Evolutionary conservation across 2,113 vertebrate species (phyloP), one percentile per base, ranked within the genome.

Genomic region (Herpetotheres cachinnans): DNA sequence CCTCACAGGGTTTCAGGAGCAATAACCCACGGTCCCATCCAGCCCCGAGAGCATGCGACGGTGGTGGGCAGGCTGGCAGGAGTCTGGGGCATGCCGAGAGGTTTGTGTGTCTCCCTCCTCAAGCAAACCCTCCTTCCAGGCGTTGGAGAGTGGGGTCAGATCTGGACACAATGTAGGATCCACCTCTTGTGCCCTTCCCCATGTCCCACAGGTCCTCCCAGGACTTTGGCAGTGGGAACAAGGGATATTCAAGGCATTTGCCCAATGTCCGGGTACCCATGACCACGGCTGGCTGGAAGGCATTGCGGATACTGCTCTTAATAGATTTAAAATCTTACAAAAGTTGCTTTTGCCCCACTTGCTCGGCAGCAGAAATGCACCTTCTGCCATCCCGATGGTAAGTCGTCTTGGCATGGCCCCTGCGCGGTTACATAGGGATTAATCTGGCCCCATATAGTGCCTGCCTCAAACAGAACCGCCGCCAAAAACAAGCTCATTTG

Each of bases 401-500:
- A 72, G 52, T 62, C 83, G 58, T 11, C 73, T 44, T 66, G 65
- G 66, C 91, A 91, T 5, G 1, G 22, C 86, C 73, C 44, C 46
- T 61, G 47, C 13, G 0, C 0, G 0, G 19, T 34, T 30, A 49
- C 82, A 5, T 0, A 18, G 92, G 86, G 77, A 94, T 82, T 77
- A 30, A 87, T 91, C 50, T 25, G 44, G 10, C 88, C 83, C 91
- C 76, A 13, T 2, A 58, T 0, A 91, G 52, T 1, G 46, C 42
- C 73, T 55, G 87, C 82, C 91, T 95, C 94, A 40, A 83, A 80
- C 2, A 11, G 32, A 88, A 66, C 67, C 3, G 2, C 93, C 6
- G 36, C 95, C 95, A 84, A 94, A 85, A 93, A 25, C 86, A 40
- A 54, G 82, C 87, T 96, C 83, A 13, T 97, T 91, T 95, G 93